Evolutionary conservation across 2,888 invertebrate genomes (phyloP), one percentile per base, ranked within the genome.

Genomic region (Alentia gelatinosa): DNA sequence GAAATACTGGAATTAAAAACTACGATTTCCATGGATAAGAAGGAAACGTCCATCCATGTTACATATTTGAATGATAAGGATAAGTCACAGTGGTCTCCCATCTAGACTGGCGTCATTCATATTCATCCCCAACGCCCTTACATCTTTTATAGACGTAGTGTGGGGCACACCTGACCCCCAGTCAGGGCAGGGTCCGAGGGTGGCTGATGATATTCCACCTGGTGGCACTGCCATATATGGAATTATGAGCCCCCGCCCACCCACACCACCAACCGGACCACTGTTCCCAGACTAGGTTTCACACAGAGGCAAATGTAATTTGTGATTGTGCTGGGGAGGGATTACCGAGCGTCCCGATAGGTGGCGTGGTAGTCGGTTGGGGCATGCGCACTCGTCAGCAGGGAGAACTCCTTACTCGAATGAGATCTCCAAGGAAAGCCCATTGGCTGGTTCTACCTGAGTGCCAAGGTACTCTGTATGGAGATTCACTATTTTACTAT

Each of bases 161-260:
- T n/a, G 56, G 56, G 56, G 56, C 56, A 56, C n/a, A 56, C n/a
- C 56, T n/a, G 56, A 56, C n/a, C n/a, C n/a, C n/a, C n/a, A n/a
- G n/a, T 56, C 56, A 56, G 56, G 23, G 23, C 3, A n/a, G 56
- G 56, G 56, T n/a, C 56, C 19, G 56, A 56, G 56, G 5, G 56
- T 56, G 56, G 56, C n/a, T 56, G 9, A 56, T 56, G 23, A n/a
- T 56, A n/a, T 56, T 19, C n/a, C n/a, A 3, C n/a, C n/a, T 19
- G 1, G 9, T 19, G 12, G 56, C 23, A 12, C 56, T 56, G n/a
- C 3, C 56, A n/a, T 56, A 56, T n/a, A 56, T 56, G 9, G 56
- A n/a, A 56, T 56, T 56, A 56, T 19, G n/a, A n/a, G 56, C n/a
- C 56, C 56, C 56, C 56, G 3, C 56, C 56, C 56, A 56, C 56